phyloP scores from a whole-genome alignment of 2,888 invertebrate genomes.

The Tethea ocularis region DNA sequence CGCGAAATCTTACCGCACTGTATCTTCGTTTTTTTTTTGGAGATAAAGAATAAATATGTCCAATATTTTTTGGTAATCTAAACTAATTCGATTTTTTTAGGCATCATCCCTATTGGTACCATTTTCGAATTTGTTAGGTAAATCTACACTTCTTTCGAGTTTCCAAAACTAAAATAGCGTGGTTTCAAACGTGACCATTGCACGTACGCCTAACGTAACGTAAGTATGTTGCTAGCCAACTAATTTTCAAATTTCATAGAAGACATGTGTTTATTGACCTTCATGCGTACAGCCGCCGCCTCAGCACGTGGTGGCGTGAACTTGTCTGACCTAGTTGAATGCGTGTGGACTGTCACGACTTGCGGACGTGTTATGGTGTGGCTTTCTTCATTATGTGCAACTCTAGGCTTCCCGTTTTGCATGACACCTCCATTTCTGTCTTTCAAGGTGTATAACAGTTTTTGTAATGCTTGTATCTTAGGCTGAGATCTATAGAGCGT shows the following conservation, averaged over 20 bases:
- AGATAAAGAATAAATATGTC: too few species aligned
- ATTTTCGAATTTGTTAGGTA: neutral
- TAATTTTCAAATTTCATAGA: neutral
- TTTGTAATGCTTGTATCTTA: too few species aligned
- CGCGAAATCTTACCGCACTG: too few species aligned
- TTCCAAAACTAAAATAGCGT: neutral
- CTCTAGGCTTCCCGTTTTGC: too few species aligned
- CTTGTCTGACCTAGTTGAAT: neutral
- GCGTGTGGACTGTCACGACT: neutral
- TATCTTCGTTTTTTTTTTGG: too few species aligned
- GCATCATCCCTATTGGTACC: too few species aligned
- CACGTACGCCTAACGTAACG: neutral
- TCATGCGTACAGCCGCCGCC: neutral
- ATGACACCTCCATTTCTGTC: too few species aligned
- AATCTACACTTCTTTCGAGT: neutral
- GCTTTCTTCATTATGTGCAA: neutral
- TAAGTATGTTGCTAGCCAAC: neutral
- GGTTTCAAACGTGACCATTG: neutral
- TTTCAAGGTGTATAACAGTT: too few species aligned
- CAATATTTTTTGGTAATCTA: too few species aligned
- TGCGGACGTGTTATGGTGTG: neutral
- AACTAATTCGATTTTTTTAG: too few species aligned
- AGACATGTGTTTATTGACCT: neutral
- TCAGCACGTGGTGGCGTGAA: neutral
- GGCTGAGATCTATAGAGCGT: too few species aligned